Evolutionary conservation across 2,797 vertebrate genomes (phyloP).

Genomic region (Poeciliopsis presidionis): DNA sequence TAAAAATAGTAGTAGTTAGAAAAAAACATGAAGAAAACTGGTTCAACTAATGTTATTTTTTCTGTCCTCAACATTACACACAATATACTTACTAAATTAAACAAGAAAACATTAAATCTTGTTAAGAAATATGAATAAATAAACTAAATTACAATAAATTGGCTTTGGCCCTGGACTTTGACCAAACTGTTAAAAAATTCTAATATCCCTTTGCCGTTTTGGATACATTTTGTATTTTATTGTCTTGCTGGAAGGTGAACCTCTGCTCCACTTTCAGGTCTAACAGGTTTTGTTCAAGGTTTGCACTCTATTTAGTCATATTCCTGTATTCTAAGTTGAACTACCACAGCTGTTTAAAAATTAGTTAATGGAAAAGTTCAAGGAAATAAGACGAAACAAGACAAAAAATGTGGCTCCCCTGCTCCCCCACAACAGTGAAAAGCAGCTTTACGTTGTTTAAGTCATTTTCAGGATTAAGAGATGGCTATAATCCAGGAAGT

Average conservation of each 20-base stretch:
- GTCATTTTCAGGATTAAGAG: slow-evolving; percentile 24
- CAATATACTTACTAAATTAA: neutral
- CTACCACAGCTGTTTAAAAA: neutral
- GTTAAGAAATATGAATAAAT: neutral
- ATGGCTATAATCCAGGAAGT: slow-evolving; percentile 28
- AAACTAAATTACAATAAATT: neutral
- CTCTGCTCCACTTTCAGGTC: neutral
- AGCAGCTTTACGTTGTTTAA: neutral
- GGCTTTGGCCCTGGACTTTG: neutral
- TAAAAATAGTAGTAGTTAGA: neutral
- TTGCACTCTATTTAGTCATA: neutral
- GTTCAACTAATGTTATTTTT: neutral
- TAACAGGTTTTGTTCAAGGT: neutral
- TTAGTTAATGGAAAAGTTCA: neutral
- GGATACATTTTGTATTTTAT: neutral
- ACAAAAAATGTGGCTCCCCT: neutral
- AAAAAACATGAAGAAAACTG: neutral
- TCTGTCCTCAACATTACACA: neutral
- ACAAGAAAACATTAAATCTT: neutral
- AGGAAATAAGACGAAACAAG: neutral
- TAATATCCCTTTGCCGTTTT: neutral
- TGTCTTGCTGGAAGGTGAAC: neutral
- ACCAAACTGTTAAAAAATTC: neutral
- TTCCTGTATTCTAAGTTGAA: neutral
- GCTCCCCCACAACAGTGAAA: slow-evolving; percentile 3